Conservation (phyloP, 53 echinoderm and acorn worm genomes). For the Luidia sarsii region DNA sequence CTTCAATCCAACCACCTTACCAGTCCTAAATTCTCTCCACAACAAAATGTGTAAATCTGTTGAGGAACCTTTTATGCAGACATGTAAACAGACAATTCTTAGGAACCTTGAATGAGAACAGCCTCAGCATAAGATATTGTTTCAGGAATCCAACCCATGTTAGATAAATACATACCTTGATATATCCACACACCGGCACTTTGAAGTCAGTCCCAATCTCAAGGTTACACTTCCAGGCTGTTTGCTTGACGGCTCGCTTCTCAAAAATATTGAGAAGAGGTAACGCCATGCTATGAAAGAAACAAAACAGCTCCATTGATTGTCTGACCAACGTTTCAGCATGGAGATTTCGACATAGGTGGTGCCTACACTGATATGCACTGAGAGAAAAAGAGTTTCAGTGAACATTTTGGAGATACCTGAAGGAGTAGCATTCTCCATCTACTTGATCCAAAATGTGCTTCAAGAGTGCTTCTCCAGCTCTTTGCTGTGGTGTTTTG, state of each 20-base stretch:
- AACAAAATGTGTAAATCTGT: too few relatives aligned
- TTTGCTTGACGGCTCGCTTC: slow-evolving; percentile 74
- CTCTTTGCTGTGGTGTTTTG: slow-evolving; percentile 92
- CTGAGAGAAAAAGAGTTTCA: not conserved
- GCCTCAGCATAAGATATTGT: too few relatives aligned
- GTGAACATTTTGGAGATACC: slow-evolving; percentile 35
- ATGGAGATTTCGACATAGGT: too few relatives aligned
- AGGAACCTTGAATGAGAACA: too few relatives aligned
- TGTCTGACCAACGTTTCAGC: too few relatives aligned
- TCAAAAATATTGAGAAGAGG: slow-evolving; percentile 84
- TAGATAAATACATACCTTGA: slow-evolving; percentile 58
- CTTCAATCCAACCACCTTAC: too few relatives aligned
- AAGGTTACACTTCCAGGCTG: slow-evolving; percentile 89
- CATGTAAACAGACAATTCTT: too few relatives aligned
- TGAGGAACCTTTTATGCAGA: too few relatives aligned
- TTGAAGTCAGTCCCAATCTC: slow-evolving; percentile 81
- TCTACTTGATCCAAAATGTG: slow-evolving; percentile 62
- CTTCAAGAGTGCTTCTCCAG: slow-evolving; percentile 80
- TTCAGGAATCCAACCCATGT: too few relatives aligned
- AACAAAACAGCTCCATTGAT: too few relatives aligned
- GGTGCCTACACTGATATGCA: not conserved
- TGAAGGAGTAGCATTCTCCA: slow-evolving; percentile 66
- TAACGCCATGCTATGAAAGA: slow-evolving; percentile 67
- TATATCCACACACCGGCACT: slow-evolving; percentile 86
- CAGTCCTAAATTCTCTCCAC: too few relatives aligned